Conservation (phyloP, 2,113 vertebrate species). For the Prolemur simus region DNA sequence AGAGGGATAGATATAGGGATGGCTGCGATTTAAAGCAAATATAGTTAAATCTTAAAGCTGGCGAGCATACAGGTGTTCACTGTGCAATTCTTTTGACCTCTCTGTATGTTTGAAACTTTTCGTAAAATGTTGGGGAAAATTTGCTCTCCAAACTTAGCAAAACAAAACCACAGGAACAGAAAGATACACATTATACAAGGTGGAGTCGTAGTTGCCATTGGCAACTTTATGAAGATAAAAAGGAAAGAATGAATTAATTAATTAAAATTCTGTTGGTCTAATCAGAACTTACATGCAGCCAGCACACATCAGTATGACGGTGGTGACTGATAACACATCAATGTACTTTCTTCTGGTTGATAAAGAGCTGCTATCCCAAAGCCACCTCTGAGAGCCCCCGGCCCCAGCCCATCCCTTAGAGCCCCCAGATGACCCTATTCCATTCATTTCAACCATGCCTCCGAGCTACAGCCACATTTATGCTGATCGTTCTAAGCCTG, state of each 20-base stretch:
- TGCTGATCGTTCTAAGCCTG: background rate
- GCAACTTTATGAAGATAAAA: background rate
- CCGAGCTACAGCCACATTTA: background rate
- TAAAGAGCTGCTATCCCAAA: background rate
- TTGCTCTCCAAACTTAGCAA: background rate
- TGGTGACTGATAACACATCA: background rate
- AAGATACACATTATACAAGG: background rate
- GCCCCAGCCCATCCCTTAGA: background rate
- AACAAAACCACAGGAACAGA: background rate
- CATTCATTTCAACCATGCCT: too few relatives aligned
- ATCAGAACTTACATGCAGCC: background rate
- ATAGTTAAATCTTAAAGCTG: background rate
- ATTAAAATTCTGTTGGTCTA: background rate
- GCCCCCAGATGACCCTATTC: background rate
- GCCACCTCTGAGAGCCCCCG: background rate
- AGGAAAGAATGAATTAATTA: background rate
- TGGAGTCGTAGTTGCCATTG: background rate
- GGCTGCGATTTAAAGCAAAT: background rate
- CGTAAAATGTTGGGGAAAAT: background rate
- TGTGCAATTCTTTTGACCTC: background rate
- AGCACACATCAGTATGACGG: background rate
- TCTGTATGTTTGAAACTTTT: background rate
- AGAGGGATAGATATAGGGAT: background rate
- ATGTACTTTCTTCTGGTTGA: background rate
- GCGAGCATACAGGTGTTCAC: background rate